Conservation (phyloP, 2,888 invertebrate genomes). For the Deroplatys truncata region DNA sequence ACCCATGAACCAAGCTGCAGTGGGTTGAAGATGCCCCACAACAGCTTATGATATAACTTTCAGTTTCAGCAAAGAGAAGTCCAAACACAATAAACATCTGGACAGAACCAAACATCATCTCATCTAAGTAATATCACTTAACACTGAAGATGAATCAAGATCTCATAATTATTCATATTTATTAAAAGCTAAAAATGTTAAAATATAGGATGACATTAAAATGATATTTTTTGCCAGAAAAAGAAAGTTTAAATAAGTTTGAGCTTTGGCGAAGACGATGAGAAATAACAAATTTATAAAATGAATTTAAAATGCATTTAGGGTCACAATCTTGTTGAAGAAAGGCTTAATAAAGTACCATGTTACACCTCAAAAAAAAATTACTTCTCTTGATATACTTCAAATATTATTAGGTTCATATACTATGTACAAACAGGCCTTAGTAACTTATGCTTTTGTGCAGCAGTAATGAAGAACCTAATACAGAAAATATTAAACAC, state of each 20-base stretch:
- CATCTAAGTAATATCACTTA: background rate
- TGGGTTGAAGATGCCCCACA: background rate
- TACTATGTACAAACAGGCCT: too few species aligned
- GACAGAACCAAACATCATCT: background rate
- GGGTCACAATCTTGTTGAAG: too few species aligned
- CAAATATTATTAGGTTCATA: too few species aligned
- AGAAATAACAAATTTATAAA: background rate
- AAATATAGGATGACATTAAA: background rate
- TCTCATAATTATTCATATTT: background rate
- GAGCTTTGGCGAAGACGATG: background rate
- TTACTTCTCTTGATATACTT: too few species aligned
- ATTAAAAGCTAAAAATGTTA: background rate
- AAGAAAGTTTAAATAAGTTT: background rate
- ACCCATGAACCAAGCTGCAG: background rate
- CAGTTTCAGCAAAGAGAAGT: background rate
- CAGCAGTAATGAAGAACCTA: too few species aligned
- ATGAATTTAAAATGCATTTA: too few species aligned
- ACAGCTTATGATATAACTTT: background rate
- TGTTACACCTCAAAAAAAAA: too few species aligned
- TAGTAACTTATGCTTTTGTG: too few species aligned
- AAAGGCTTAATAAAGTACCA: too few species aligned
- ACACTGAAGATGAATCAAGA: background rate
- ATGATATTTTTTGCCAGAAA: background rate
- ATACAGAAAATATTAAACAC: too few species aligned
- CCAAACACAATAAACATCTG: background rate